Base-by-base conservation (phyloP, 37 sponge, comb jelly and placozoan genomes). In the Halisarca cf. caerulea region DNA sequence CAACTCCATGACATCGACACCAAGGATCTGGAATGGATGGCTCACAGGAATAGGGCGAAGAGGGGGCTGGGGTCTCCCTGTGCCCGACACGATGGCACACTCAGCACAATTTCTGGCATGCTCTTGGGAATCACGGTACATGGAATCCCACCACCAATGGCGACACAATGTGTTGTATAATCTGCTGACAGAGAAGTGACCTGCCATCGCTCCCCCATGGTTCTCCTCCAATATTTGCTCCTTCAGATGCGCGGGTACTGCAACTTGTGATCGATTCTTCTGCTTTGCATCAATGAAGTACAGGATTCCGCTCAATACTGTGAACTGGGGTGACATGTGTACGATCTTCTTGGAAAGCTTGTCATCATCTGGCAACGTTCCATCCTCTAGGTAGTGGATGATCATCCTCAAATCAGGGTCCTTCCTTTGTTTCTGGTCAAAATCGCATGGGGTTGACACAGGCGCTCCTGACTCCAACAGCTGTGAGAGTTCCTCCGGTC, bases 11-110 rank as follows among this genome's bases (percentile, higher is more conserved):
- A 85, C 40, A 27, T 89, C 86, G 5, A 89, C 90, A 32, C 86
- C 86, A 3, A 91, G 23, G 36, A 90, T 86, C 81, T 90, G 80
- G 59, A 91, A 91, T 25, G 84, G 84, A 9, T 62, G 58, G 14
- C 53, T 28, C 18, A 91, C 88, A 27, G 87, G 84, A 37, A 91
- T 91, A n/a, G 88, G 84, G 32, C 83, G 84, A 24, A 87, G 84
- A 18, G 84, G 88, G 0, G 91, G 88, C 33, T 25, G 11, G 3
- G 57, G 51, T 30, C 69, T 27, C 36, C 88, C 83, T 36, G 43
- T 28, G 17, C 86, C 90, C 3, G 66, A 35, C 18, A 85, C 85
- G 15, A 81, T 42, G 4, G 83, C 83, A 90, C 90, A 90, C 37
- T 89, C 74, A 30, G 82, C 70, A 81, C 90, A 90, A 33, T 55